Evolutionary conservation across 1,140 invertebrate species (phyloP).

Genomic region (Sweltsa coloradensis): DNA sequence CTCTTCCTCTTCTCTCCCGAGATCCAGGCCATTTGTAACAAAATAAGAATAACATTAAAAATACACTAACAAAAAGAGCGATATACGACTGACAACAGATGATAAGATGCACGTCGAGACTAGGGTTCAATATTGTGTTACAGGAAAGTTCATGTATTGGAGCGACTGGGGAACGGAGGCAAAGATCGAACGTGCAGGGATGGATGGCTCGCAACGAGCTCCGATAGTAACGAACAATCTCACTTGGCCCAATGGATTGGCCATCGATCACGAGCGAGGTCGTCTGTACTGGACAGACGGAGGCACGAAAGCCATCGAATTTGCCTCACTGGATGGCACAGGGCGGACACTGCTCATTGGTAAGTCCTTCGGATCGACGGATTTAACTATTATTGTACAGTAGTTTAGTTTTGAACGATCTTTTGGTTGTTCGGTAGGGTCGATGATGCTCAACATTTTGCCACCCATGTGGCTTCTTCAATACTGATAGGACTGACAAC

Average conservation of each 20-base stretch:
- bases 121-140: conserved; percentile 11
- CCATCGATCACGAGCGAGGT: conserved; percentile 56
- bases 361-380: too few species aligned
- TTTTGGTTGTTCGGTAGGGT: too few species aligned
- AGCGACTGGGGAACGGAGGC: conserved; percentile 74
- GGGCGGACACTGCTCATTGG: conserved; percentile 52
- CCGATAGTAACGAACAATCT: conserved; percentile 51
- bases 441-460: too few species aligned
- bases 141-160: conserved; percentile 73
- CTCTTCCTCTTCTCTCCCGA: too few species aligned
- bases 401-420: too few species aligned
- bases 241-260: conserved; percentile 70
- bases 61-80: too few species aligned
- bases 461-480: too few species aligned
- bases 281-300: conserved; percentile 76
- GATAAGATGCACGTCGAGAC: neutral
- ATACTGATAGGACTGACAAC: too few species aligned
- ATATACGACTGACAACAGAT: too few species aligned
- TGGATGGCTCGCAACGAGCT: conserved; percentile 66
- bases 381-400: too few species aligned
- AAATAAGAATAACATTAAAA: too few species aligned
- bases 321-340: conserved; percentile 65
- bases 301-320: conserved; percentile 66
- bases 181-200: conserved; percentile 71
- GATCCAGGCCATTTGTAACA: too few species aligned